phyloP scores from a whole-genome alignment of 1,140 invertebrate genomes.

The Lordiphosa clarofinis region DNA sequence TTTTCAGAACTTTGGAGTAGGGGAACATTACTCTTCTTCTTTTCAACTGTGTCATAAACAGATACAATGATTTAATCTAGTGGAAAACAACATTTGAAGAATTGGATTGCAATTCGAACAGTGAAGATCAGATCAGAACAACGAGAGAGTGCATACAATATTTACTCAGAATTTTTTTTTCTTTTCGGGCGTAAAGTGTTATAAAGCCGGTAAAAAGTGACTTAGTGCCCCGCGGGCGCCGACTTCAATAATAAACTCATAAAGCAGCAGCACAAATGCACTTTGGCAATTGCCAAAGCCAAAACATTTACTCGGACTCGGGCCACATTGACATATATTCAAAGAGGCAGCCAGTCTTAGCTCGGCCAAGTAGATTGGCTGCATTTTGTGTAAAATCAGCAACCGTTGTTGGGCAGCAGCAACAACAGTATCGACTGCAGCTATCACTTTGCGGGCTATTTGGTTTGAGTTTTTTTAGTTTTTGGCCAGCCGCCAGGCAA shows the following conservation, averaged over 20 bases:
- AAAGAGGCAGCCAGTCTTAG: slow-evolving; percentile 12
- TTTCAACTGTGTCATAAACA: no score
- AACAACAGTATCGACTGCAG: slow-evolving; percentile 1
- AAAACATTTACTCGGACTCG: slow-evolving; percentile 1
- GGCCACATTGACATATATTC: slow-evolving; percentile 45
- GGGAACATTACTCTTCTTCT: no score
- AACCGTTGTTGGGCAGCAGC: slow-evolving; percentile 63
- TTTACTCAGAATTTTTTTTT: no score
- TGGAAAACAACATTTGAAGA: no score
- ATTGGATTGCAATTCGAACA: no score
- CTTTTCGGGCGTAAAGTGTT: no score
- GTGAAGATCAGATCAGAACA: no score
- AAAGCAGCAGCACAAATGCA: neutral
- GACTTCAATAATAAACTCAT: slow-evolving; percentile 8
- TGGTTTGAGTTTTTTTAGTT: slow-evolving; percentile 33
- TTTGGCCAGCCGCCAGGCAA: slow-evolving; percentile 57
- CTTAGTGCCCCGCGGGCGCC: no score
- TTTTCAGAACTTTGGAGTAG: no score
- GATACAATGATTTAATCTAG: no score
- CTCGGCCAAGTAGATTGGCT: slow-evolving; percentile 46
- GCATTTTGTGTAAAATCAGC: slow-evolving; percentile 71
- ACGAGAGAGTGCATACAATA: no score
- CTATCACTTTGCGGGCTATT: slow-evolving; percentile 45
- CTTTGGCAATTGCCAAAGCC: neutral
- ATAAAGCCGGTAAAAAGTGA: no score